Conservation (phyloP, 2,888 invertebrate genomes). For the Drosophila borborema region DNA sequence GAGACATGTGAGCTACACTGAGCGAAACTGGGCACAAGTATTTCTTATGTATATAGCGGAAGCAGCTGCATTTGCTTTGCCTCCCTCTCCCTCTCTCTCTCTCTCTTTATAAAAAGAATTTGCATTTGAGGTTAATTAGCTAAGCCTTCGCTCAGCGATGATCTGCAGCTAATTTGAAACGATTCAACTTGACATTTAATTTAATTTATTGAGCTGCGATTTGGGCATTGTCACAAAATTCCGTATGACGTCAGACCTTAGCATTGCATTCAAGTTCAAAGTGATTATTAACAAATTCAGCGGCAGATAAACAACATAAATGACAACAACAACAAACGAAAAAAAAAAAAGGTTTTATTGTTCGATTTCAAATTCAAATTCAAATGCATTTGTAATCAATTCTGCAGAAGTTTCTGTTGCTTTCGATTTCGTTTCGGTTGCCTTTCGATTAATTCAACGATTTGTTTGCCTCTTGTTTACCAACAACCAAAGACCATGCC, state of each 20-base stretch:
- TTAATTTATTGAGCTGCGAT: neutral
- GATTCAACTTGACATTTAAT: neutral
- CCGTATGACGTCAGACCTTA: conserved; percentile 29
- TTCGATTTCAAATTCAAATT: conserved; percentile 46
- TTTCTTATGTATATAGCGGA: conserved; percentile 26
- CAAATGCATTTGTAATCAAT: conserved; percentile 59
- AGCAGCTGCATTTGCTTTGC: conserved; percentile 38
- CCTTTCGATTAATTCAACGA: conserved; percentile 50
- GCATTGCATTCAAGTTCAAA: conserved; percentile 56
- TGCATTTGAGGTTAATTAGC: conserved; percentile 79
- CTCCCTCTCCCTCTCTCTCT: neutral
- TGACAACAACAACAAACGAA: neutral
- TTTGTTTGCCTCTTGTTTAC: conserved; percentile 33
- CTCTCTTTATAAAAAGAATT: conserved; percentile 43
- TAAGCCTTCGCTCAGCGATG: conserved; percentile 16
- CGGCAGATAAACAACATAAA: conserved; percentile 13
- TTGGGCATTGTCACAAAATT: conserved; percentile 8
- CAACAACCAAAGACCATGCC: conserved; percentile 42
- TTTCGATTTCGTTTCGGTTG: conserved; percentile 43
- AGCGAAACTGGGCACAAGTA: conserved; percentile 4
- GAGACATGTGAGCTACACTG: neutral
- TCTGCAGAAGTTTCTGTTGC: conserved; percentile 51
- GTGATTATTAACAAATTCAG: conserved; percentile 38
- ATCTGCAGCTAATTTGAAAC: conserved; percentile 10
- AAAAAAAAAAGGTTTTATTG: neutral